phyloP scores from a whole-genome alignment of 64 coral and sea anemone species.

The Dendronephthya gigantea region DNA sequence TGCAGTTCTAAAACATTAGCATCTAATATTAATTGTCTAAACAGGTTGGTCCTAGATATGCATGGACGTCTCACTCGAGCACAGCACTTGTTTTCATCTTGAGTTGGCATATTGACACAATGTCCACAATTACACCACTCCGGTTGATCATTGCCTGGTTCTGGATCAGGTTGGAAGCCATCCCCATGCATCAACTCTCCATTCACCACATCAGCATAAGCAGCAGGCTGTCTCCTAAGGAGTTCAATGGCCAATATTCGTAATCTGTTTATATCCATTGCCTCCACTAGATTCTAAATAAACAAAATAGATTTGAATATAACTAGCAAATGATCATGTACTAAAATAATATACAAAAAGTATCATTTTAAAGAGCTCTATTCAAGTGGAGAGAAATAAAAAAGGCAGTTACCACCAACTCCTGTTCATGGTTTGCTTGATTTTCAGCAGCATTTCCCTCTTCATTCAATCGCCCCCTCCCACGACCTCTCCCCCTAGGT shows the following conservation, averaged over 20 bases:
- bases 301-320: too few relatives aligned
- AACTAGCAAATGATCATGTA: too few relatives aligned
- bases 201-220: not conserved
- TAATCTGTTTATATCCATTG: not conserved
- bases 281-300: not conserved
- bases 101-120: not conserved
- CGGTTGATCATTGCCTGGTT: not conserved
- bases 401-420: not conserved
- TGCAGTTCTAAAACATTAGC: not conserved
- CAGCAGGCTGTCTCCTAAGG: not conserved
- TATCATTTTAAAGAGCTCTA: too few relatives aligned
- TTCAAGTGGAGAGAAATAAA: too few relatives aligned
- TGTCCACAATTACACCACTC: not conserved
- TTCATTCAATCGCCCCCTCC: too few relatives aligned
- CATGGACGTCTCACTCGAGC: not conserved
- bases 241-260: not conserved
- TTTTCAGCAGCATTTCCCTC: not conserved
- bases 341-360: too few relatives aligned
- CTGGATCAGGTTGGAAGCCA: not conserved
- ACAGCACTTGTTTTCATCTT: constrained; percentile 6
- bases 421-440: not conserved
- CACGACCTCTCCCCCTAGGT: too few relatives aligned
- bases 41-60: not conserved
- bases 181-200: not conserved
- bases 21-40: not conserved